A percentile compares a stretch with the other conserved stretches of the same genome.
Conservation (phyloP, 53 echinoderm and acorn worm genomes). For the Zoroaster sp. region DNA sequence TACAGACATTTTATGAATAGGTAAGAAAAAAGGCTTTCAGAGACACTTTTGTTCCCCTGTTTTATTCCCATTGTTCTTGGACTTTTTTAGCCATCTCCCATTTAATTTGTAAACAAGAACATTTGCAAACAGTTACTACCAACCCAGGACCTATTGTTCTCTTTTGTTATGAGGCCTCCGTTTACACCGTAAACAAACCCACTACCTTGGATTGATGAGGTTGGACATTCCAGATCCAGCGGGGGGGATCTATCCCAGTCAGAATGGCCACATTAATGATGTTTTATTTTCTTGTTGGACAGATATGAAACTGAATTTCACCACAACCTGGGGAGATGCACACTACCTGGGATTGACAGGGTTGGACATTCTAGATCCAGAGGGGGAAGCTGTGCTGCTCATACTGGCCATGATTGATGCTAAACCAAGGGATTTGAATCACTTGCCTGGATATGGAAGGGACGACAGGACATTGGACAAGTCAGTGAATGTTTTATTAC, state of each 20-base stretch:
- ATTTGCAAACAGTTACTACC: no score
- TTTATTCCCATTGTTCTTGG: no score
- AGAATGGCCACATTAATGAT: neutral
- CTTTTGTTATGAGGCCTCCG: no score
- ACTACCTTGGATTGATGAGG: no score
- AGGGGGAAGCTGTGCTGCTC: conserved; percentile 79
- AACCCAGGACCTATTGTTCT: no score
- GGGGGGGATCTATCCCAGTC: neutral
- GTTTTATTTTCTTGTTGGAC: neutral
- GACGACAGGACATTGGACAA: conserved; percentile 97
- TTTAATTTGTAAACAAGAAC: no score
- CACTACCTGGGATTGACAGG: conserved; percentile 94
- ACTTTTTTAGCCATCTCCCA: no score
- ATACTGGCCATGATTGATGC: conserved; percentile 82
- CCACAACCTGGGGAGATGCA: conserved; percentile 87
- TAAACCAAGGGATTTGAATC: conserved; percentile 79
- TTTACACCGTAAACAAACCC: no score
- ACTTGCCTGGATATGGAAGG: conserved; percentile 82
- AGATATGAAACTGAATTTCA: conserved; percentile 88
- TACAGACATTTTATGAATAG: no score
- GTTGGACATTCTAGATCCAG: conserved; percentile 83
- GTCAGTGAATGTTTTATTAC: conserved; percentile 66
- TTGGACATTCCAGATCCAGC: neutral
- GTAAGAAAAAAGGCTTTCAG: no score
- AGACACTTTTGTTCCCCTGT: no score